Evolutionary conservation across 1,140 invertebrate species (phyloP), one percentile per base, ranked within the genome.

Genomic region (Limonius californicus): DNA sequence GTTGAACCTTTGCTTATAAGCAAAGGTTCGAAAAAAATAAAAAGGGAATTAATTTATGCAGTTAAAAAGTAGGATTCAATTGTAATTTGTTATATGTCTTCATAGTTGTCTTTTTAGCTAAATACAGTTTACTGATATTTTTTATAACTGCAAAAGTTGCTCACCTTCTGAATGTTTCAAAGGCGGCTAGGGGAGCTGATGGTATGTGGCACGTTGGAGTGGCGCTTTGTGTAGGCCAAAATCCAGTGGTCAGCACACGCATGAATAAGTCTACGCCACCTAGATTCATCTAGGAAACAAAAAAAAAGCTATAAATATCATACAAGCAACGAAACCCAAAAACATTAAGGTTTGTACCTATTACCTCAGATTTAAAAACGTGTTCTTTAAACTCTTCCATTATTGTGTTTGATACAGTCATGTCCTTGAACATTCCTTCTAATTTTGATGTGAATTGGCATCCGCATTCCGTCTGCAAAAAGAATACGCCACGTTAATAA

Each of bases 351-450:
- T n/a, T n/a, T n/a, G n/a, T 39, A 39, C 35, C 8, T 81, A 81
- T 87, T 80, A 93, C 91, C 75, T 84, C 84, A 62, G 86, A 83
- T 70, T 85, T 85, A 14, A 84, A 75, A 45, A 93, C 85, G 78
- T 94, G 89, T 70, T 89, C 88, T 74, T 97, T 97, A 77, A 99
- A 99, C 78, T 99, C 96, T 72, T 98, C 96, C 90, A 97, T 98
- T 68, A 97, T 95, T 9, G 93, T 97, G 77, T 97, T 97, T 56
- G 97, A 99, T 21, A 99, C 89, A n/a, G 96, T 97, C 89, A 99
- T 99, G 78, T 99, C 98, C 78, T 99, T 99, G 77, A 99, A 99
- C 98, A 99, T 99, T 68, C 97, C 97, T 81, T 99, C 98, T 58
- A 99, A 83, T 81, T 99, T 99, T 43, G 95, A 98, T 61, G 98